phyloP scores from a whole-genome alignment of 1,140 invertebrate species.

The Drosophila tristis region DNA sequence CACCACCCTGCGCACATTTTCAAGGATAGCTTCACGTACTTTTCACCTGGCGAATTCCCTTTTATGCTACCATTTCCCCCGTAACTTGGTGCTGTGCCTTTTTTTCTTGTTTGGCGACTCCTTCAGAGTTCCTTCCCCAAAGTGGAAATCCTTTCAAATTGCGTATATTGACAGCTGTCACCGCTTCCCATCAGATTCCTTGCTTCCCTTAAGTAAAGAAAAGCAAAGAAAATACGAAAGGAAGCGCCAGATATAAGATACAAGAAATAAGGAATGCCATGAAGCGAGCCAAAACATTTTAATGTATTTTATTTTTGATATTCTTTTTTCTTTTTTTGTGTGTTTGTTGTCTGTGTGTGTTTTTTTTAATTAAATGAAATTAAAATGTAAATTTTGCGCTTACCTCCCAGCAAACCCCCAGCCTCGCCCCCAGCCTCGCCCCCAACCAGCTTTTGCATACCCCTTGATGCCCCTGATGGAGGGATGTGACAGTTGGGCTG shows the following conservation, averaged over 20 bases:
- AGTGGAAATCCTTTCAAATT: slow-evolving; percentile 64
- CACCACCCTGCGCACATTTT: background rate
- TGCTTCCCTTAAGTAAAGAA: slow-evolving; percentile 36
- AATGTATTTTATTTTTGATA: slow-evolving; percentile 62
- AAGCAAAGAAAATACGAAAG: slow-evolving; percentile 50
- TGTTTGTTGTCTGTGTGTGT: slow-evolving; percentile 1
- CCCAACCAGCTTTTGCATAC: background rate
- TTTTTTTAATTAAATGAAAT: slow-evolving; percentile 80
- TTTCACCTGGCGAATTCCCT: slow-evolving; percentile 29
- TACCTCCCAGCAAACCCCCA: background rate
- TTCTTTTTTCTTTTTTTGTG: slow-evolving; percentile 27
- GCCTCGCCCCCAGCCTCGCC: background rate
- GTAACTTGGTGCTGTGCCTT: background rate
- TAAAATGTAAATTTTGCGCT: slow-evolving; percentile 74
- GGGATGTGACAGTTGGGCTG: no score
- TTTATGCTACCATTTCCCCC: slow-evolving; percentile 3
- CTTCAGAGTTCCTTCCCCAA: slow-evolving; percentile 10
- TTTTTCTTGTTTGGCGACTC: background rate
- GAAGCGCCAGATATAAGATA: slow-evolving; percentile 2
- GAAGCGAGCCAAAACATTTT: slow-evolving; percentile 44
- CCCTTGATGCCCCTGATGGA: background rate
- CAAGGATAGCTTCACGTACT: slow-evolving; percentile 15
- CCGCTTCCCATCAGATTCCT: slow-evolving; percentile 6
- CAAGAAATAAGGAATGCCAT: slow-evolving; percentile 11
- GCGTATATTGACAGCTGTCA: slow-evolving; percentile 75